These are phyloP conservation scores for Actinia tenebrosa DNA, from an alignment of 64 coral and sea anemone genomes.

Conservation along the genomic window DNA sequence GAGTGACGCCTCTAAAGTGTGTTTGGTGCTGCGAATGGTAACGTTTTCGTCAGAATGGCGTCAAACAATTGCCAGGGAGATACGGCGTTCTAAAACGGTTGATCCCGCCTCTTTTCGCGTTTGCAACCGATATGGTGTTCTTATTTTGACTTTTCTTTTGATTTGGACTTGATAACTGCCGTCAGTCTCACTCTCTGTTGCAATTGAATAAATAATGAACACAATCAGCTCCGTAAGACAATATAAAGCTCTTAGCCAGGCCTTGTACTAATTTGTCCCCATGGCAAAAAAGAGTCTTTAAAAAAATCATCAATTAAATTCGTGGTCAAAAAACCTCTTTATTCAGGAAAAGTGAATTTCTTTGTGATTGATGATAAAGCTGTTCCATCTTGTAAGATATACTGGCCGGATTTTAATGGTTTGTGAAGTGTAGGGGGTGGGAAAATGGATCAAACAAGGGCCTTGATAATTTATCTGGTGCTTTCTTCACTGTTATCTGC, in stretches of 20 bases:
- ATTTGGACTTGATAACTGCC: slow-evolving; percentile 3
- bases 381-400: slow-evolving; percentile 11
- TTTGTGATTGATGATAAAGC: slow-evolving; percentile 7
- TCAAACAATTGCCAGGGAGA: slow-evolving; percentile 15
- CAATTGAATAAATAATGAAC: neutral
- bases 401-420: neutral
- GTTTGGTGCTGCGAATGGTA: slow-evolving; percentile 17
- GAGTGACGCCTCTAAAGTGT: slow-evolving; percentile 9
- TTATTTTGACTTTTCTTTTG: slow-evolving; percentile 16
- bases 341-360: neutral
- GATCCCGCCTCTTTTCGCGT: slow-evolving; percentile 6
- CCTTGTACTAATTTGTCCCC: neutral
- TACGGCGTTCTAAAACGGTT: slow-evolving; percentile 4
- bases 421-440: slow-evolving; percentile 19
- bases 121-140: neutral
- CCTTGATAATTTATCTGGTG: slow-evolving; percentile 7
- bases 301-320: neutral
- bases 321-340: slow-evolving; percentile 9
- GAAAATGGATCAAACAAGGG: neutral
- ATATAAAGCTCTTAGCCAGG: neutral
- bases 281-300: neutral
- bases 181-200: neutral
- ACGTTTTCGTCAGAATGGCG: slow-evolving; percentile 11
- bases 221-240: neutral
- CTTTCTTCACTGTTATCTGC: slow-evolving; percentile 23